Evolutionary conservation across 1,140 invertebrate genomes (phyloP), one percentile per base, ranked within the genome.

Genomic region (Riptortus pedestris): DNA sequence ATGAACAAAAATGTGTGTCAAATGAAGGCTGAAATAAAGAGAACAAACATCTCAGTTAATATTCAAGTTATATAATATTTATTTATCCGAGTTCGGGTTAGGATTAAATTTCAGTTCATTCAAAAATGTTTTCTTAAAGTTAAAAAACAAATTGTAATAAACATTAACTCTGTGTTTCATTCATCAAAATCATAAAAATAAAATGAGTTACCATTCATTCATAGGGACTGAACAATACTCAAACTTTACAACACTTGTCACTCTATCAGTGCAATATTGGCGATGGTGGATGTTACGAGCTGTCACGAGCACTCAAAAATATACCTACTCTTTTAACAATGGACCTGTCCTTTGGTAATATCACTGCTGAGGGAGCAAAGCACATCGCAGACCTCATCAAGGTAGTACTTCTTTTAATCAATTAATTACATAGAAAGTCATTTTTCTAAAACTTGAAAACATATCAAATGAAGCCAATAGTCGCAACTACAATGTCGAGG

Each of bases 191-290:
- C n/a, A n/a, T n/a, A n/a, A n/a, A n/a, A n/a, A n/a, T n/a, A n/a
- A n/a, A n/a, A n/a, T n/a, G n/a, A n/a, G n/a, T n/a, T n/a, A n/a
- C n/a, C n/a, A n/a, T n/a, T n/a, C n/a, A n/a, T n/a, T n/a, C n/a
- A n/a, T n/a, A 59, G 57, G 57, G 57, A 31, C 48, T 58, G 26
- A 27, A 22, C 7, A 84, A 83, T 67, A 68, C 85, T 5, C 79
- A 79, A 84, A 2, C 76, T 2, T 71, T 87, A 0, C 79, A 79
- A 69, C 77, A 82, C 60, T 63, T 87, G 26, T 83, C 81, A 2
- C 73, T 87, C 12, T 77, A 79, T 11, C 74, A 80, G 16, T 82
- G 82, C 67, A 73, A 78, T 59, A 78, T 86, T 29, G 80, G 83
- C 1, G 83, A 86, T 70, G 74, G 73, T 1, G 83, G 83, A 2